A percentile compares a stretch with the other conserved stretches of the same genome.
Evolutionary conservation across 2,797 vertebrate genomes (phyloP).

Genomic region (Etheostoma perlongum): DNA sequence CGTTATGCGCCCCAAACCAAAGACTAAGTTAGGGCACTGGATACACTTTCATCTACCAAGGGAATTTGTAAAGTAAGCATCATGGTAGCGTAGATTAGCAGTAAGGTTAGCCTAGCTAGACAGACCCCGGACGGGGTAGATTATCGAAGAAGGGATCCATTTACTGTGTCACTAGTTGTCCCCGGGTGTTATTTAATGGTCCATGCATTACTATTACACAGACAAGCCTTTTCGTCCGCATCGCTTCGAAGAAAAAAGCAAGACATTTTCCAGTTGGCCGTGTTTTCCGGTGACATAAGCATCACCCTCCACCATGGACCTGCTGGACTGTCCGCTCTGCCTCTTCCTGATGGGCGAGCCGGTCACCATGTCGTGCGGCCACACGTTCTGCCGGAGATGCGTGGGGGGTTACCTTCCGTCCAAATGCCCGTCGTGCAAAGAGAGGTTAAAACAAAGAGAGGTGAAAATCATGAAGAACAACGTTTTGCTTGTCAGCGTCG

Average conservation of each 20-base stretch:
- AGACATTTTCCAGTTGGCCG: conserved; percentile 3
- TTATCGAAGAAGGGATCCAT: conserved; percentile 11
- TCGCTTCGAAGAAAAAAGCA: conserved; percentile 21
- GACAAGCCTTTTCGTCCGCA: conserved; percentile 7
- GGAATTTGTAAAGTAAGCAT: conserved; percentile 10
- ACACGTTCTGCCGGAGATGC: conserved; percentile 90
- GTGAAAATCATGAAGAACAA: conserved; percentile 80
- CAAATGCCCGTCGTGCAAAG: conserved; percentile 86
- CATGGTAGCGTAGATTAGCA: neutral
- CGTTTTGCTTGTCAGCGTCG: conserved; percentile 85
- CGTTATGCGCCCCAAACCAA: conserved; percentile 51
- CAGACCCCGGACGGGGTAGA: conserved; percentile 11
- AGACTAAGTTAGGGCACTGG: conserved; percentile 52
- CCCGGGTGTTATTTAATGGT: conserved; percentile 40
- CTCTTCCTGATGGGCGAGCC: conserved; percentile 87
- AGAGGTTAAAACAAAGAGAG: conserved; percentile 80
- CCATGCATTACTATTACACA: conserved; percentile 15
- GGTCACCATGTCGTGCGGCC: conserved; percentile 90
- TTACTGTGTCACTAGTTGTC: conserved; percentile 2
- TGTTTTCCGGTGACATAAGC: conserved; percentile 42
- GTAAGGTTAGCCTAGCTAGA: neutral
- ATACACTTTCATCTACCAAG: neutral
- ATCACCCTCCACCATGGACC: conserved; percentile 77
- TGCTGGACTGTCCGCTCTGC: conserved; percentile 88
- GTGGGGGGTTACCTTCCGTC: conserved; percentile 73